Base-by-base conservation (phyloP, 2,113 vertebrate genomes). In the Leiothrix lutea region DNA sequence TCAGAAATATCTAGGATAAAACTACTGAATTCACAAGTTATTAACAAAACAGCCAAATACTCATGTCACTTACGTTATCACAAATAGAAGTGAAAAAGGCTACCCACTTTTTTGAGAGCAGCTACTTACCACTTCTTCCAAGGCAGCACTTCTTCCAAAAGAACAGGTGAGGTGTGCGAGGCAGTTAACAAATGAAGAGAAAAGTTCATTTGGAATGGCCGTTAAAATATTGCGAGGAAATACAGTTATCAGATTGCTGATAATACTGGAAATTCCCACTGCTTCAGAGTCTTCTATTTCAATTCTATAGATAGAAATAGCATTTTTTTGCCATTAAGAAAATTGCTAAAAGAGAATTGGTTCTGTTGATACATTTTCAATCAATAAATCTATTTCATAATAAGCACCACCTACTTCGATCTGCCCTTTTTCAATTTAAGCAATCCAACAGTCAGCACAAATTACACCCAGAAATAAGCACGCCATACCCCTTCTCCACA, bases 251-350 rank as follows among this genome's bases (percentile, higher is more conserved):
- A 99, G 97, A 92, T 99, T 99, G 98, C 99, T 99, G 98, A 99
- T 99, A 97, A 99, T 99, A 96, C 98, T 99, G 85, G 99, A 98
- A 97, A 99, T 99, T 50, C 99, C 99, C 69, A 99, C 99, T 8
- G 99, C 99, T 98, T 99, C 99, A 2, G 99, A 99, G 97, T 99
- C 99, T 97, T 99, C 99, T 87, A 99, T 99, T 98, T 99, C 99
- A 96, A 99, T 99, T 97, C 99, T 99, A 97, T 8, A 97, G 95
- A 78, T 10, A 95, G 60, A 97, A 96, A 93, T 9, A 73, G 78
- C 28, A 83, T 80, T 0, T 31, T 81, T 92, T 86, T 66, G 45
- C 33, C 84, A 73, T 75, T 73, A 70, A 71, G 36, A 92, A 86
- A 91, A 84, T 69, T 33, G 18, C 18, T 56, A 64, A 62, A 65